Evolutionary conservation across 2,888 invertebrate genomes (phyloP).

Genomic region (Agrilus mali): DNA sequence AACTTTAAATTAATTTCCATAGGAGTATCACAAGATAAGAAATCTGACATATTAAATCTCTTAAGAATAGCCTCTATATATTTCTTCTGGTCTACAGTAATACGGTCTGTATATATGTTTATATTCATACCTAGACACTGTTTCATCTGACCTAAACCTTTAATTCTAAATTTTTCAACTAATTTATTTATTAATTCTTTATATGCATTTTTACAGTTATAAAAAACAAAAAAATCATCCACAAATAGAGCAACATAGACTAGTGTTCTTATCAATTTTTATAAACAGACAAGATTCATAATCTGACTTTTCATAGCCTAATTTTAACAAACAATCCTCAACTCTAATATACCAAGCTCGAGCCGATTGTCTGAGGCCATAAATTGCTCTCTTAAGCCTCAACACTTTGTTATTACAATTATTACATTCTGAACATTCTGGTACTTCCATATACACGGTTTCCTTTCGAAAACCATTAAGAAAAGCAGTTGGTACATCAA

Average conservation of each 20-base stretch:
- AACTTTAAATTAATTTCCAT: too few relatives aligned
- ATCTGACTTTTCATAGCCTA: constrained; percentile 11
- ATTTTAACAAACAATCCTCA: constrained; percentile 7
- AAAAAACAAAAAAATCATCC: constrained; percentile 17
- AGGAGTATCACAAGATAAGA: too few relatives aligned
- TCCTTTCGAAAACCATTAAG: constrained; percentile 17
- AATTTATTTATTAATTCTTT: constrained; percentile 4
- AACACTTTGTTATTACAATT: constrained; percentile 6
- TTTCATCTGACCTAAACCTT: constrained; percentile 8
- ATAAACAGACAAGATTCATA: constrained; percentile 13
- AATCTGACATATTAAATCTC: not conserved
- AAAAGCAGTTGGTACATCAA: constrained; percentile 19
- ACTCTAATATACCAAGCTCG: constrained; percentile 12
- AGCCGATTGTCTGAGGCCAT: constrained; percentile 14
- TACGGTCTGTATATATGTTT: not conserved
- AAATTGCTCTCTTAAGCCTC: constrained; percentile 12
- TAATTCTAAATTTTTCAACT: constrained; percentile 9
- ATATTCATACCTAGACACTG: too few relatives aligned
- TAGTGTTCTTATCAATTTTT: constrained; percentile 6
- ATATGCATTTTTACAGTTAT: constrained; percentile 5
- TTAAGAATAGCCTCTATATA: not conserved
- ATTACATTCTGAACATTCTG: constrained; percentile 10
- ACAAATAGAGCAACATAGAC: constrained; percentile 15
- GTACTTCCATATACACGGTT: constrained; percentile 13
- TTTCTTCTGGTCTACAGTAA: not conserved